Evolutionary conservation across 2,797 vertebrate species (phyloP), one percentile per base, ranked within the genome.

Genomic region (Schizothorax lantsangensis): DNA sequence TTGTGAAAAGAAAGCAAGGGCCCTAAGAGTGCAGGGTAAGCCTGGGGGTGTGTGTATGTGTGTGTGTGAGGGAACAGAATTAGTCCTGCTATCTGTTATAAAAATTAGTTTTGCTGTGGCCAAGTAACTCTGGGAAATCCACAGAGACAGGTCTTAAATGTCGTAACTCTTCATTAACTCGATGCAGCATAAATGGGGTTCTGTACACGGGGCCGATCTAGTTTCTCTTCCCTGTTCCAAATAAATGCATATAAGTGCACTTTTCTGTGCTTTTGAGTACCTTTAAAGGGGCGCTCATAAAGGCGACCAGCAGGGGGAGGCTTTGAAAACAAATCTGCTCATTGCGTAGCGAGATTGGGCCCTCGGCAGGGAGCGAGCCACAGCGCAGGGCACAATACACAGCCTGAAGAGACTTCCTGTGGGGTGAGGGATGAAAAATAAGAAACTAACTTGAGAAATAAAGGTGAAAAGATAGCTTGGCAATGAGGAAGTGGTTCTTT

Each of bases 191-290:
- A 80, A 89, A 87, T 90, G 36, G 83, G 89, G 74, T 87, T 84
- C 87, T 85, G 45, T 79, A 62, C 75, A 79, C 33, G 6, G 69
- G 33, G 77, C 40, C 26, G 81, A 93, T 93, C 64, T 52, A 52
- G 91, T 94, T 93, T 93, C 91, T 91, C 91, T 89, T 93, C 91
- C 91, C 92, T 90, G 87, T 91, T 94, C 92, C 91, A 91, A 92
- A 94, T 93, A 91, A 89, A 90, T 91, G 81, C 43, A 59, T 86
- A 84, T 87, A 79, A 88, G 83, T 86, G 82, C 87, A 88, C 86
- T 89, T 89, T 88, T 91, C 78, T 30, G 81, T 89, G 85, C 80
- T 89, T 87, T 83, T 88, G 89, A 91, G 90, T 90, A 78, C 86
- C 73, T 86, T 90, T 91, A 91, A 89, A 90, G 69, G 86, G 84